Percentiles rank a stretch among this genome's conserved stretches.
Conservation (phyloP, 2,888 invertebrate genomes). For the Lasioglossum zephyrum region DNA sequence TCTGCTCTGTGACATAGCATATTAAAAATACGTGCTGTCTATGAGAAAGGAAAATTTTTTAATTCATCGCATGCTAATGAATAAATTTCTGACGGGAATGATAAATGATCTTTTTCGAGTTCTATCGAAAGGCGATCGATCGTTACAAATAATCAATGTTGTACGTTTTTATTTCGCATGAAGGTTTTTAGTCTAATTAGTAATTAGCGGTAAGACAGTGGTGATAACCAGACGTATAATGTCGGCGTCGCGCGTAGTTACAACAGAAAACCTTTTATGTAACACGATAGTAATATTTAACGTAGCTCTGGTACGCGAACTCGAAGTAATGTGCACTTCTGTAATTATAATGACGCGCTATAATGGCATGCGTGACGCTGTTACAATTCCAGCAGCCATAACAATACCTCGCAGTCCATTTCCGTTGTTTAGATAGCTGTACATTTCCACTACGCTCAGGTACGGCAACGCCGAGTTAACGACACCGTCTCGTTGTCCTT, state of each 20-base stretch:
- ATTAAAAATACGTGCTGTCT: too few relatives aligned
- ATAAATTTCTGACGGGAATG: background rate
- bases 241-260: background rate
- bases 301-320: background rate
- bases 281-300: background rate
- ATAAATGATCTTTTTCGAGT: background rate
- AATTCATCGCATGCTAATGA: background rate
- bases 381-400: slow-evolving; percentile 35
- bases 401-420: slow-evolving; percentile 53
- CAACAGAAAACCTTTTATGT: background rate
- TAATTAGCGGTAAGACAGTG: background rate
- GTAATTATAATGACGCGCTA: slow-evolving; percentile 19
- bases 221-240: background rate
- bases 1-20: background rate
- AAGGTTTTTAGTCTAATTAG: background rate
- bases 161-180: background rate
- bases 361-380: slow-evolving; percentile 8
- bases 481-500: slow-evolving; percentile 62
- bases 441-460: slow-evolving; percentile 43
- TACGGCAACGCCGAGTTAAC: slow-evolving; percentile 54
- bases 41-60: background rate
- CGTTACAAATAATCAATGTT: background rate
- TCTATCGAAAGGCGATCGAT: background rate
- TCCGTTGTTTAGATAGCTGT: slow-evolving; percentile 50
- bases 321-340: slow-evolving; percentile 3